A percentile compares a stretch with the other conserved stretches of the same genome.
phyloP scores from a whole-genome alignment of 2,113 vertebrate species.

The Phyllostomus discolor region DNA sequence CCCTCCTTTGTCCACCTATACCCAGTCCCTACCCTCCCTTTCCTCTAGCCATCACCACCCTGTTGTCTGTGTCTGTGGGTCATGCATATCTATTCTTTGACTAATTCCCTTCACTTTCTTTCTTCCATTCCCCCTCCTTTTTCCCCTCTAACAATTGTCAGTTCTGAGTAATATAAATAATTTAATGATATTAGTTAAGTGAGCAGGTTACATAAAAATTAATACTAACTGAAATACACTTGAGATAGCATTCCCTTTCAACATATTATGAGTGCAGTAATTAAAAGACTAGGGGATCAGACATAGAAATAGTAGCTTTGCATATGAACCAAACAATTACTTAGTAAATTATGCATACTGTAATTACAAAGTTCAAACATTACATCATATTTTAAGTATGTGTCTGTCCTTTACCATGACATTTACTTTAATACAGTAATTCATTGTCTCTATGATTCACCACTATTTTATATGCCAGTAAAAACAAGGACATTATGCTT shows the following conservation, averaged over 20 bases:
- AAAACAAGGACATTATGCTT: neutral
- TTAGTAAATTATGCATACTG: neutral
- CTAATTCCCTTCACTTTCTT: too few relatives aligned
- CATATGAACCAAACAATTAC: neutral
- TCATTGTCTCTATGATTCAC: conserved; percentile 9
- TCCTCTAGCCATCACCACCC: too few relatives aligned
- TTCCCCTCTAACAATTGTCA: too few relatives aligned
- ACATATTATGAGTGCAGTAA: neutral
- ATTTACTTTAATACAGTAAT: neutral
- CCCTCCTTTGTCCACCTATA: too few relatives aligned
- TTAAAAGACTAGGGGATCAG: neutral
- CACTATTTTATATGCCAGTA: neutral
- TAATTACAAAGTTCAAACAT: neutral
- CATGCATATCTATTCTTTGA: too few relatives aligned
- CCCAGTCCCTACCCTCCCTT: too few relatives aligned
- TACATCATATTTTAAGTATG: neutral
- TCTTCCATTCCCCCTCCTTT: too few relatives aligned
- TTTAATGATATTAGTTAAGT: neutral
- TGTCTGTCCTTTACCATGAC: neutral
- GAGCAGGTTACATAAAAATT: neutral
- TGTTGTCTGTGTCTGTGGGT: too few relatives aligned
- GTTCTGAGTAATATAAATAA: neutral
- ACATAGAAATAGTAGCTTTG: neutral
- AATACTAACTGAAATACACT: neutral
- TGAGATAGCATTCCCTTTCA: neutral